A percentile compares a stretch with the other conserved stretches of the same genome.
These are phyloP conservation scores for Falco punctatus DNA, from an alignment of 2,113 vertebrate genomes.

Conservation along the genomic window DNA sequence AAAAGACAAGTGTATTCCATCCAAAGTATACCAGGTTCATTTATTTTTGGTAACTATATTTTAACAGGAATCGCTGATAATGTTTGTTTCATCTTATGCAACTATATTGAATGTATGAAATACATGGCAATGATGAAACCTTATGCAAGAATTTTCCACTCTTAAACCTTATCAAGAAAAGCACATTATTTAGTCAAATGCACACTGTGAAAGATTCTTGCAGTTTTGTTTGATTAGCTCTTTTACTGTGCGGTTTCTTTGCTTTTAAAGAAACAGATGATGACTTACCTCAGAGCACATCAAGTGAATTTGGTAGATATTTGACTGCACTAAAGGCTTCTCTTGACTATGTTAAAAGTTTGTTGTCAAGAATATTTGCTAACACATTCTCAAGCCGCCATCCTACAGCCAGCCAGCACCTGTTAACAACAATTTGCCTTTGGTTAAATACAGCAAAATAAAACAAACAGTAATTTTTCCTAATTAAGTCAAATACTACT, in stretches of 20 bases:
- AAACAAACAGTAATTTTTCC: neutral
- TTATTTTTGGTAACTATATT: neutral
- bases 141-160: neutral
- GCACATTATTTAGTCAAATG: neutral
- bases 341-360: slow-evolving; percentile 31
- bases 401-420: slow-evolving; percentile 7
- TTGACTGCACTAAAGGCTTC: slow-evolving; percentile 18
- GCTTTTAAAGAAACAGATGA: slow-evolving; percentile 36
- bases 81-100: neutral
- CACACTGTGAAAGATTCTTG: neutral
- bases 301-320: slow-evolving; percentile 26
- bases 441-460: neutral
- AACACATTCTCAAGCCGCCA: neutral
- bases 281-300: neutral
- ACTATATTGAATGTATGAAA: neutral
- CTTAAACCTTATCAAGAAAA: neutral
- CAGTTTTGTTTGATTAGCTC: neutral
- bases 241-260: neutral
- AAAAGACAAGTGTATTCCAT: neutral
- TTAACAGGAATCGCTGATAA: neutral
- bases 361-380: slow-evolving; percentile 47
- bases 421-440: slow-evolving; percentile 34
- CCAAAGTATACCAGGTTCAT: neutral
- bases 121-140: neutral
- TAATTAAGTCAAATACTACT: neutral